These are phyloP conservation scores for Anas capensis DNA, from an alignment of 2,797 vertebrate species.

Conservation along the genomic window DNA sequence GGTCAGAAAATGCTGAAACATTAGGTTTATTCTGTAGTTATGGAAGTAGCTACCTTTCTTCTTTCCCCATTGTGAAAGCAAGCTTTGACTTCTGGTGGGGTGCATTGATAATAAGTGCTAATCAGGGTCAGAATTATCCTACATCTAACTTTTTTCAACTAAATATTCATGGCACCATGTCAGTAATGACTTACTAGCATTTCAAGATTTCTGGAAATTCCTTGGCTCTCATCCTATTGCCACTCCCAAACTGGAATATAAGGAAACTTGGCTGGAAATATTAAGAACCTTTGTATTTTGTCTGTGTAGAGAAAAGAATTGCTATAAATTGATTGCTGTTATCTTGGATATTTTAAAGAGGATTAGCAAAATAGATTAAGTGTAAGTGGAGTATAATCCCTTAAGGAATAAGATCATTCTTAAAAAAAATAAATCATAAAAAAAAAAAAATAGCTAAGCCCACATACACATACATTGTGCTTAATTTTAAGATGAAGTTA, in stretches of 20 bases:
- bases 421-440: not conserved
- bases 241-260: conserved; percentile 46
- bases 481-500: not conserved
- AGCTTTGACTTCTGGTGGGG: not conserved
- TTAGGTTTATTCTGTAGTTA: not conserved
- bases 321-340: conserved; percentile 2
- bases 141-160: not conserved
- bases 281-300: conserved; percentile 41
- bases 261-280: conserved; percentile 44
- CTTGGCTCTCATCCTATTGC: conserved; percentile 58
- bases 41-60: not conserved
- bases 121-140: not conserved
- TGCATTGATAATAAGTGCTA: not conserved
- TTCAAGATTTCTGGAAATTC: conserved; percentile 63
- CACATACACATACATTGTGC: not conserved
- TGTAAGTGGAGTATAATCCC: not conserved
- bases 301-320: not conserved
- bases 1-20: not conserved
- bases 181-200: conserved; percentile 38
- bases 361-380: not conserved
- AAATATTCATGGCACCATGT: not conserved
- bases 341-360: not conserved
- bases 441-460: not conserved
- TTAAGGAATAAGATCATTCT: not conserved
- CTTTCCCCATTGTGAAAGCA: not conserved